Evolutionary conservation across 1,140 invertebrate genomes (phyloP).

Genomic region (Hirudo medicinalis): DNA sequence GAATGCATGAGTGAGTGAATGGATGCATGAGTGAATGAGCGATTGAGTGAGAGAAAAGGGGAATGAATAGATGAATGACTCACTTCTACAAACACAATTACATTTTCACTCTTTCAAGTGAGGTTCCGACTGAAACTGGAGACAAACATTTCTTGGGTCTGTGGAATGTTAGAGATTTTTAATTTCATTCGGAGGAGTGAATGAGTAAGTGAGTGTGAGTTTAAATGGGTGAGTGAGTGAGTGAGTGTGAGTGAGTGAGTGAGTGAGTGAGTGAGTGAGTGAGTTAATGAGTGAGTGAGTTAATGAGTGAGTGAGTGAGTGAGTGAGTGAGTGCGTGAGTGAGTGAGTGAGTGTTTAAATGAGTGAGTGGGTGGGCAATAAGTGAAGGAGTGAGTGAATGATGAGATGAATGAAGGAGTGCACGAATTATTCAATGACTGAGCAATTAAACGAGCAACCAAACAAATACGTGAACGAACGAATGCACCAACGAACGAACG

Average conservation of each 20-base stretch:
- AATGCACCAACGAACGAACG: background rate
- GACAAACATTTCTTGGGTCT: too few relatives aligned
- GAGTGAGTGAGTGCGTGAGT: conserved; percentile 17
- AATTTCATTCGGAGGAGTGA: background rate
- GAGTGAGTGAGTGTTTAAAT: conserved; percentile 13
- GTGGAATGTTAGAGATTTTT: too few relatives aligned
- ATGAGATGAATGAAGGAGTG: conserved; percentile 17
- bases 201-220: background rate
- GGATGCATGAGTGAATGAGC: too few relatives aligned
- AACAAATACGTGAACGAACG: background rate
- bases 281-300: conserved; percentile 14
- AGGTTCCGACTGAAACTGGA: too few relatives aligned
- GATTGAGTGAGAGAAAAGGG: too few relatives aligned
- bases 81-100: too few relatives aligned
- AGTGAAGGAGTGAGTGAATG: conserved; percentile 17
- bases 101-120: too few relatives aligned
- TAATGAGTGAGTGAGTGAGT: conserved; percentile 17
- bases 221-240: conserved; percentile 17
- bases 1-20: too few relatives aligned
- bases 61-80: too few relatives aligned
- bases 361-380: conserved; percentile 16
- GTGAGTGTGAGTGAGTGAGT: conserved; percentile 16
- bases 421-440: conserved; percentile 8
- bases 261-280: conserved; percentile 20
- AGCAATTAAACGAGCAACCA: background rate